Conservation (phyloP, 2,113 vertebrate genomes). For the Sturnus vulgaris region DNA sequence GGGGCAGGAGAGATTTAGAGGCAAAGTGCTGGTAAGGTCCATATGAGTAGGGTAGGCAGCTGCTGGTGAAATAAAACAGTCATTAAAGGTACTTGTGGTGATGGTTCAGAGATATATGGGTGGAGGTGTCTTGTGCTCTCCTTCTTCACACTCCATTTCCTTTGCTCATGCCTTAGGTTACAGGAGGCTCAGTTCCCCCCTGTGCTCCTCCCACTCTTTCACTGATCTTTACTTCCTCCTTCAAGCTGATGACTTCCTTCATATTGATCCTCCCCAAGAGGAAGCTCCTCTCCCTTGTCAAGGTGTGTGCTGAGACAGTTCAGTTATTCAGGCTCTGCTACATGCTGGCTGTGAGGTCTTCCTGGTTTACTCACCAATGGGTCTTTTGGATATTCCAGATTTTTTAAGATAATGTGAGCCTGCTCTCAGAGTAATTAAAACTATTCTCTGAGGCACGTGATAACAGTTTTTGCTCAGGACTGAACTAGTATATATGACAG, state of each 20-base stretch:
- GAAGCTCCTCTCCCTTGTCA: not conserved
- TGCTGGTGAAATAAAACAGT: not conserved
- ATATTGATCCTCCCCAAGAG: not conserved
- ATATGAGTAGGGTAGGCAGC: not conserved
- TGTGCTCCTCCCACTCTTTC: not conserved
- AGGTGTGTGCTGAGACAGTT: not conserved
- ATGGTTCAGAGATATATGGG: not conserved
- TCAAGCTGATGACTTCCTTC: not conserved
- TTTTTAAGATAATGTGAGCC: not conserved
- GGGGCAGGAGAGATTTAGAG: not conserved
- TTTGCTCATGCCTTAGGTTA: not conserved
- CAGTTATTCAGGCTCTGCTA: not conserved
- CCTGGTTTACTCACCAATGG: not conserved
- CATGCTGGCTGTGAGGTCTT: not conserved
- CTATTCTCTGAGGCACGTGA: not conserved
- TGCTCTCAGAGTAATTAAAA: not conserved
- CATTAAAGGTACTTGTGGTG: not conserved
- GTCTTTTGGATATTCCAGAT: not conserved
- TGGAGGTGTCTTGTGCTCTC: not conserved
- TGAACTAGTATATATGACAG: not conserved
- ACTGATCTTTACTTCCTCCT: not conserved
- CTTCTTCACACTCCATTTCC: not conserved
- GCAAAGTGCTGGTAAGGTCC: not conserved
- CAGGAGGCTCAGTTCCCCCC: not conserved
- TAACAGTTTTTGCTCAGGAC: not conserved